Evolutionary conservation across 2,113 vertebrate genomes (phyloP), one percentile per base, ranked within the genome.

Genomic region (Lampris megalopsis): DNA sequence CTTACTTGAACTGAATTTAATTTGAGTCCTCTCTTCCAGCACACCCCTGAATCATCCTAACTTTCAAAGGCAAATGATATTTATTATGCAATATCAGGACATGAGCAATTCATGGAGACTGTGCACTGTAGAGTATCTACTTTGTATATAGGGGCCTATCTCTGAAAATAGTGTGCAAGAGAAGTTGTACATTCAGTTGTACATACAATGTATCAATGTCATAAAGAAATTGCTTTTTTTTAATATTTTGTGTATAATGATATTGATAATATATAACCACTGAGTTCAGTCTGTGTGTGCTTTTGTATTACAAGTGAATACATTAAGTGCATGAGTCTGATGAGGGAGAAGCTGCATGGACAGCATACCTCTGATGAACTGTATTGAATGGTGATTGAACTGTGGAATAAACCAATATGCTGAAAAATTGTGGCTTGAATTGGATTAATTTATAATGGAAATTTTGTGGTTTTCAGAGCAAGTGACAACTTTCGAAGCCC

Each of bases 211-310:
- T 86, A 70, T 83, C 80, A 70, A 86, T 88, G 87, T 92, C 79
- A 85, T 85, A 82, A 54, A 80, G 67, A 84, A 83, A 91, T 81
- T 80, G 24, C 0, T 24, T 73, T 89, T 84, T 79, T 91, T 92
- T 89, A 91, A 72, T 91, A 88, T 90, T 91, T 88, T 85, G 83
- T 83, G 81, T 77, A 74, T 79, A 87, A 82, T 82, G 56, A 67
- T 78, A 79, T 79, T 73, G 63, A 67, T 88, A 80, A 86, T 75
- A 80, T 90, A 76, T 84, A 79, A 85, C 68, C 68, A 71, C 74
- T 81, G 53, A 75, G 53, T 72, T 70, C 41, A 75, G 76, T 80
- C 54, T 48, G 65, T 73, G 43, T 78, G 73, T 82, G 71, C 78
- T 67, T 90, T 50, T 83, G 70, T 79, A 43, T 81, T 77, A 81